Conservation (phyloP, 1,140 invertebrate genomes). For the Nephotettix cincticeps region DNA sequence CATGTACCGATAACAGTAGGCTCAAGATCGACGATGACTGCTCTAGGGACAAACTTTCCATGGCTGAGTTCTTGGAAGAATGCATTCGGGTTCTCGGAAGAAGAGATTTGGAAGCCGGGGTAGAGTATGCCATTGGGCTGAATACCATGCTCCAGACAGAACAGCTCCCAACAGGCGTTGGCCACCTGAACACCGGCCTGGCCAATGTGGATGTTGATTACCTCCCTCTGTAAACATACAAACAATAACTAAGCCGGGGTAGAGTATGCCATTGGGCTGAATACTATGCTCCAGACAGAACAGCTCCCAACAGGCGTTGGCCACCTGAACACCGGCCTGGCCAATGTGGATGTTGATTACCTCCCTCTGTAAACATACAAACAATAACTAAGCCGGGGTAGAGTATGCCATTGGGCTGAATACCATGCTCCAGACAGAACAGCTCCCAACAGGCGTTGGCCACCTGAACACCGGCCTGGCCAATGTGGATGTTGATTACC, state of each 20-base stretch:
- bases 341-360: constrained; percentile 86
- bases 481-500: constrained; percentile 85
- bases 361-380: constrained; percentile 62
- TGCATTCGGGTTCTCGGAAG: constrained; percentile 45
- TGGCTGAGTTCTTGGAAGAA: constrained; percentile 55
- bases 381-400: too few relatives aligned
- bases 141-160: constrained; percentile 81
- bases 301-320: constrained; percentile 83
- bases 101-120: constrained; percentile 21
- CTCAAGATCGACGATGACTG: constrained; percentile 61
- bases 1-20: constrained; percentile 47
- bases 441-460: constrained; percentile 86
- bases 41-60: constrained; percentile 56
- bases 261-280: constrained; percentile 5
- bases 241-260: too few relatives aligned
- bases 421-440: constrained; percentile 85
- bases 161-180: constrained; percentile 84
- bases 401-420: constrained; percentile 4
- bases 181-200: constrained; percentile 90
- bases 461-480: constrained; percentile 88
- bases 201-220: constrained; percentile 84
- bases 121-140: constrained; percentile 11
- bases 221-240: constrained; percentile 64
- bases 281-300: constrained; percentile 84
- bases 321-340: constrained; percentile 88